Conservation (phyloP, 2,888 invertebrate species). For the Hymenopus coronatus region DNA sequence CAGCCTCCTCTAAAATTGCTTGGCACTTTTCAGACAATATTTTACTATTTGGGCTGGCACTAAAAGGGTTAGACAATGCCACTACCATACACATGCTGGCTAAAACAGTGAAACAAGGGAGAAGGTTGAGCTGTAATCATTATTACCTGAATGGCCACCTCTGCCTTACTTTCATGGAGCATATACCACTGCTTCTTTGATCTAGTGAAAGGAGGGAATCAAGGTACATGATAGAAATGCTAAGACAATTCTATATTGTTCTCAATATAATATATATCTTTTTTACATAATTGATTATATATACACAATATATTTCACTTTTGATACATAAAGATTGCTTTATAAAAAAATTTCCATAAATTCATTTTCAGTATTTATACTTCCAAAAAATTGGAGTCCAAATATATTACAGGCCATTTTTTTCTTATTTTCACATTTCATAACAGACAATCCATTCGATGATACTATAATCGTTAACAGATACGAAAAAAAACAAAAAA, state of each 20-base stretch:
- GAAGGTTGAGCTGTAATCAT: too few relatives aligned
- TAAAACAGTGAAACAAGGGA: too few relatives aligned
- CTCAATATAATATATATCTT: constrained; percentile 13
- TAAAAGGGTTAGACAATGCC: too few relatives aligned
- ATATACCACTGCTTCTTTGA: too few relatives aligned
- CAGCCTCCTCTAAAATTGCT: too few relatives aligned
- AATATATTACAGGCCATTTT: constrained; percentile 9
- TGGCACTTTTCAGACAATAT: too few relatives aligned
- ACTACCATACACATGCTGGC: too few relatives aligned
- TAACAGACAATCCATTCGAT: constrained; percentile 13
- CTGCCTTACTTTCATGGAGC: too few relatives aligned
- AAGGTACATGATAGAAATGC: too few relatives aligned
- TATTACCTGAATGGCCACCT: too few relatives aligned
- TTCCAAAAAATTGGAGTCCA: constrained; percentile 8
- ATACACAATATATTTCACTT: constrained; percentile 16
- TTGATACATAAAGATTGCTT: constrained; percentile 16
- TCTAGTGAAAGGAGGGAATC: too few relatives aligned
- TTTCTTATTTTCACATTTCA: neutral
- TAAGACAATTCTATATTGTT: neutral
- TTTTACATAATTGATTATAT: constrained; percentile 21
- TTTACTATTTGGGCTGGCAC: too few relatives aligned
- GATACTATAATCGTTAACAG: neutral
- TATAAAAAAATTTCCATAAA: constrained; percentile 12
- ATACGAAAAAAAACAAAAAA: constrained; percentile 7
- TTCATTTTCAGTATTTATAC: constrained; percentile 6